These are phyloP conservation scores for Esperia sulphurella DNA, from an alignment of 2,888 invertebrate genomes.

Conservation along the genomic window DNA sequence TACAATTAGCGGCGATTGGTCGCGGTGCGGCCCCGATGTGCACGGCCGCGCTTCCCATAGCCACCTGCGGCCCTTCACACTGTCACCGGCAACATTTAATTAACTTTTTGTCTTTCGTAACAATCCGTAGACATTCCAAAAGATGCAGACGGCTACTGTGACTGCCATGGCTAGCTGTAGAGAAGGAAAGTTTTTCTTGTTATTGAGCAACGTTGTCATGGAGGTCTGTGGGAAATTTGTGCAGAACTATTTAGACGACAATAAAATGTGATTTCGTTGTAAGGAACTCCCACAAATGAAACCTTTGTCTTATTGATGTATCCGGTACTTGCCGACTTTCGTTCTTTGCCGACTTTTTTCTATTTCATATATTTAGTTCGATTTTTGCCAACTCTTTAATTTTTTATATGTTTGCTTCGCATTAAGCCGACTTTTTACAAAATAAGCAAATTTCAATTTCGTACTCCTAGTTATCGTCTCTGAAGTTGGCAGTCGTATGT, in stretches of 20 bases:
- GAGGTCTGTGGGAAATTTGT: constrained; percentile 1
- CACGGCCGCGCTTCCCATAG: constrained; percentile 77
- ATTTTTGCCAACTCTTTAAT: too few relatives aligned
- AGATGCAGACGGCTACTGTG: constrained; percentile 1
- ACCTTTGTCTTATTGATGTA: too few relatives aligned
- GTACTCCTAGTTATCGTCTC: too few relatives aligned
- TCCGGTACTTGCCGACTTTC: too few relatives aligned
- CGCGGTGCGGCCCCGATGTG: constrained; percentile 65
- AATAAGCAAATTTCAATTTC: too few relatives aligned
- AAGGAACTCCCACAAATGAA: too few relatives aligned
- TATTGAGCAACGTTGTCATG: constrained; percentile 1
- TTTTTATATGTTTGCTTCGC: too few relatives aligned
- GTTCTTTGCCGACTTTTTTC: too few relatives aligned
- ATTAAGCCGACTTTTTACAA: too few relatives aligned
- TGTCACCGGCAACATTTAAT: constrained; percentile 60
- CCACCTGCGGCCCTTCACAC: constrained; percentile 23
- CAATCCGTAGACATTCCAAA: constrained; percentile 57
- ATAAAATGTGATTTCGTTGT: too few relatives aligned
- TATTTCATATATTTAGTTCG: too few relatives aligned
- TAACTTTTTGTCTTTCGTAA: constrained; percentile 67
- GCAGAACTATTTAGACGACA: background rate
- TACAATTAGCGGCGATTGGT: constrained; percentile 75
- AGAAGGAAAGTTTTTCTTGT: constrained; percentile 25
- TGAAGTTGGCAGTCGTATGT: too few relatives aligned
- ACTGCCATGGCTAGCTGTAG: constrained; percentile 29